These are phyloP conservation scores for Sarcophilus harrisii DNA, from an alignment of 2,797 vertebrate species.

Conservation along the genomic window DNA sequence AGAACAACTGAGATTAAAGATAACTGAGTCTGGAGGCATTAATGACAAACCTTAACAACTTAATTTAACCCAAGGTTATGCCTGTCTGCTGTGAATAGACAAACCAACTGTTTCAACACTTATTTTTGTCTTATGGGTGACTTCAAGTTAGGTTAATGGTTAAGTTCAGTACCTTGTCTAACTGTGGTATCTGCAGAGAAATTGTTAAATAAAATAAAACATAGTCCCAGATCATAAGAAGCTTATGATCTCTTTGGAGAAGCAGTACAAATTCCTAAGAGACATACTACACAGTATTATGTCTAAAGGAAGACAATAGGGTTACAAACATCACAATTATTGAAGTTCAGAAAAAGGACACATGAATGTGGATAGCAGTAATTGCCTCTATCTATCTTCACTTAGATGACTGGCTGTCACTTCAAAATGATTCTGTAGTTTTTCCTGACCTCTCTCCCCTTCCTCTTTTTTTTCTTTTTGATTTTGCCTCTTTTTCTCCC, in stretches of 20 bases:
- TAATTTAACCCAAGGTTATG: not conserved
- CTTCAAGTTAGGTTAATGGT: no score
- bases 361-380: not conserved
- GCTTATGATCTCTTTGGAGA: not conserved
- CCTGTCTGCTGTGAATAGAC: not conserved
- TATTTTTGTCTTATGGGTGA: not conserved
- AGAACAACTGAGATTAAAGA: not conserved
- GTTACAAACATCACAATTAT: not conserved
- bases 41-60: not conserved
- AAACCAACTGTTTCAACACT: not conserved
- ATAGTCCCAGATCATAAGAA: not conserved
- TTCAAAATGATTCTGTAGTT: not conserved
- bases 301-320: not conserved
- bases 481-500: not conserved
- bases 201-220: not conserved
- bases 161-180: not conserved
- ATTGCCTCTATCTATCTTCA: not conserved
- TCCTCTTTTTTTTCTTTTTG: not conserved
- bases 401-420: not conserved
- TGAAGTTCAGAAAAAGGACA: not conserved
- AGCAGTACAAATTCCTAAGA: not conserved
- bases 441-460: not conserved
- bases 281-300: not conserved
- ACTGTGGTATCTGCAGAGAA: not conserved
- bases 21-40: not conserved